Percentiles rank a stretch among this genome's conserved stretches.
phyloP scores from a whole-genome alignment of 2,113 vertebrate species.

The Xenopus borealis region DNA sequence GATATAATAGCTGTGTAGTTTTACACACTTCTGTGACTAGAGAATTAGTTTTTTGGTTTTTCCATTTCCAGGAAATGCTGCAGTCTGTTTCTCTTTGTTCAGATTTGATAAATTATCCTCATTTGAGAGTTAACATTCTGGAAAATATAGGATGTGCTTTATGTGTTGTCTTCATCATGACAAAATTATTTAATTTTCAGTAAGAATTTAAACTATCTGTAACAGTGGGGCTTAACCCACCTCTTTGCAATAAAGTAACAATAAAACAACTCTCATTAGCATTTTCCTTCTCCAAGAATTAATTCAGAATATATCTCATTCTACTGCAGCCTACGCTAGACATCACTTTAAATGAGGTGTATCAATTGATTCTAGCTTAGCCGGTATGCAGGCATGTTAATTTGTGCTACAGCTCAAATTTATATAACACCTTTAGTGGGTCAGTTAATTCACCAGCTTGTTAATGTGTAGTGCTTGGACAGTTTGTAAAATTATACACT shows the following conservation, averaged over 20 bases:
- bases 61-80: too few relatives aligned
- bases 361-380: conserved; percentile 23
- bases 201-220: conserved; percentile 6
- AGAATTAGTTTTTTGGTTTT: too few relatives aligned
- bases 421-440: not conserved
- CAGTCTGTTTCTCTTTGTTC: too few relatives aligned
- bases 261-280: conserved; percentile 18
- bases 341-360: conserved; percentile 8
- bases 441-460: not conserved
- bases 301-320: not conserved
- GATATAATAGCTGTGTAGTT: too few relatives aligned
- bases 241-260: not conserved
- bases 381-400: not conserved
- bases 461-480: rapidly evolving
- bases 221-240: not conserved
- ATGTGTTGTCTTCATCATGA: not conserved
- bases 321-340: not conserved
- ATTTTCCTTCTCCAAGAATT: not conserved
- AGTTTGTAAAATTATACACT: not conserved
- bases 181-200: conserved; percentile 2
- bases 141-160: not conserved
- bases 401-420: not conserved
- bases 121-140: not conserved
- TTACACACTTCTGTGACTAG: too few relatives aligned
- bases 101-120: not conserved